A percentile compares a stretch with the other conserved stretches of the same genome.
Evolutionary conservation across 2,113 vertebrate genomes (phyloP).

Genomic region (Nicator chloris): DNA sequence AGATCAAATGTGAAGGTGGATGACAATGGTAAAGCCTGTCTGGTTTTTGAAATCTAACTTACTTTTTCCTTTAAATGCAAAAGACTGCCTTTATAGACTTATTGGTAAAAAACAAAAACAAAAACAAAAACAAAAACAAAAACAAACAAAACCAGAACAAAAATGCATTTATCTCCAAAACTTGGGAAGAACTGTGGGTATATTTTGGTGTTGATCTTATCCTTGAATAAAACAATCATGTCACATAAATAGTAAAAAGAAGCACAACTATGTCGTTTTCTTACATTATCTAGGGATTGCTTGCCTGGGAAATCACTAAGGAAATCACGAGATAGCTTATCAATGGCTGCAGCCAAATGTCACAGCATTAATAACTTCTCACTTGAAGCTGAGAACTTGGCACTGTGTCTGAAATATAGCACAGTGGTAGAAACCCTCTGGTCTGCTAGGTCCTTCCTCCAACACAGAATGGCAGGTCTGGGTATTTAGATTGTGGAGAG

Average conservation of each 20-base stretch:
- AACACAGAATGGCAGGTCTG: fast-evolving
- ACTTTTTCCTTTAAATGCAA: not conserved
- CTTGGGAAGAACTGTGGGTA: not conserved
- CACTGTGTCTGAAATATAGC: fast-evolving
- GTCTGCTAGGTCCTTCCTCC: not conserved
- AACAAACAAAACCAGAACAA: not conserved
- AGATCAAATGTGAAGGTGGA: not conserved
- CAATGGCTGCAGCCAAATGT: not conserved
- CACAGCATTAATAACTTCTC: not conserved
- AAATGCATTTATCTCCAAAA: not conserved
- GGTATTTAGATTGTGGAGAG: not conserved
- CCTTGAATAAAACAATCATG: not conserved
- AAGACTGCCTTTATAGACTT: not conserved
- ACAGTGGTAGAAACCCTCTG: not conserved
- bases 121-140: not conserved
- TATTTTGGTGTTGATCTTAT: not conserved
- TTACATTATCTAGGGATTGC: not conserved
- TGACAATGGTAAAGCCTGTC: not conserved
- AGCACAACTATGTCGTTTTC: not conserved
- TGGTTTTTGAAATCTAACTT: not conserved
- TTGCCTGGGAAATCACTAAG: not conserved
- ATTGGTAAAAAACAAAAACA: not conserved
- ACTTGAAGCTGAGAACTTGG: not conserved
- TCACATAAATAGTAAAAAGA: not conserved
- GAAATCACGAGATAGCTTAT: not conserved